Conservation (phyloP, 1,140 invertebrate genomes). For the Cotesia vestalis region DNA sequence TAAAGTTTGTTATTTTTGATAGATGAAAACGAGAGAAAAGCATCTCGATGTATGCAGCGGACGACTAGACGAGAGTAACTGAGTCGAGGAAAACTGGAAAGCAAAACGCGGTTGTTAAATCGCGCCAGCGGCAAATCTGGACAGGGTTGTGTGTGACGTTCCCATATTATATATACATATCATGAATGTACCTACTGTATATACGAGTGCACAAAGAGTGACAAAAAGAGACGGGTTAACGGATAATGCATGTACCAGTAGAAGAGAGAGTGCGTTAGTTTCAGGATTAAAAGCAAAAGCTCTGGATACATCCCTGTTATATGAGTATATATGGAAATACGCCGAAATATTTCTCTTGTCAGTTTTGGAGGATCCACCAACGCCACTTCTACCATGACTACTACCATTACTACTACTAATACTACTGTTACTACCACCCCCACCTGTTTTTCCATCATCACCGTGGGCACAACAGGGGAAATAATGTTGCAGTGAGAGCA, state of each 20-base stretch:
- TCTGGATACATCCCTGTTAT: background rate
- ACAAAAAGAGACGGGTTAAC: too few species aligned
- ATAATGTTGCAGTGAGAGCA: slow-evolving; percentile 14
- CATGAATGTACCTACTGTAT: background rate
- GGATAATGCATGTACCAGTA: too few species aligned
- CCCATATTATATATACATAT: background rate
- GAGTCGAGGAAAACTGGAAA: slow-evolving; percentile 29
- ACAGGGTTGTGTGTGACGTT: slow-evolving; percentile 14
- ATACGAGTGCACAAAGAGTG: too few species aligned
- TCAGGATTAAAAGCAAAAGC: slow-evolving; percentile 32
- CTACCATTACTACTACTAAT: too few species aligned
- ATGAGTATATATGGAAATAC: slow-evolving; percentile 17
- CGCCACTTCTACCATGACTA: too few species aligned
- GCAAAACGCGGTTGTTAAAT: slow-evolving; percentile 33
- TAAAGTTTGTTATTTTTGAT: slow-evolving; percentile 12
- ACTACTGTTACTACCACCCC: too few species aligned
- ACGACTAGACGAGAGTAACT: slow-evolving; percentile 11
- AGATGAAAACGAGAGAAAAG: slow-evolving; percentile 17
- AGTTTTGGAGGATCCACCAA: background rate
- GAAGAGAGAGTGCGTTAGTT: background rate
- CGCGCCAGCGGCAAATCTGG: slow-evolving; percentile 26
- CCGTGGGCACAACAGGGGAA: background rate
- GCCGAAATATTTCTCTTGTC: slow-evolving; percentile 13
- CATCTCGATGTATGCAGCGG: slow-evolving; percentile 10
- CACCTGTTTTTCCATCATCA: background rate